Conservation (phyloP, 1,140 invertebrate species). For the Drosophila truncata region DNA sequence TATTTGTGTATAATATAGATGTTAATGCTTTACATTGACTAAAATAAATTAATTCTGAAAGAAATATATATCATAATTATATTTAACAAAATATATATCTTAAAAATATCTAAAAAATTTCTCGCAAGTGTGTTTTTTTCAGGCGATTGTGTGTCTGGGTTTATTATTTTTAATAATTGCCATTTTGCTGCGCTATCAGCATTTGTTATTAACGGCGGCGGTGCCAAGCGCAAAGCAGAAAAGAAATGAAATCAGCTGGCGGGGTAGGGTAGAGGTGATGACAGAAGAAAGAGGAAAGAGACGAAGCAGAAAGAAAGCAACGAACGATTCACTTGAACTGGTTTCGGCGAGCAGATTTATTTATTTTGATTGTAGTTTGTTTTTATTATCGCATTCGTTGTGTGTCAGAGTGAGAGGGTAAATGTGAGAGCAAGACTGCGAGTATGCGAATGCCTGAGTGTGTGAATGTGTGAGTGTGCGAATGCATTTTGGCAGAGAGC, state of each 20-base stretch:
- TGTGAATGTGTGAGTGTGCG: conserved; percentile 8
- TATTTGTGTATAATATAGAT: neutral
- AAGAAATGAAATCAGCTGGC: conserved; percentile 22
- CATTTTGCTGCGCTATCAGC: conserved; percentile 75
- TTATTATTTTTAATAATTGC: conserved; percentile 78
- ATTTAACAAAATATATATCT: too few species aligned
- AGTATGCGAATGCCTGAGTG: neutral
- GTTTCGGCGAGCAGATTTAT: conserved; percentile 60
- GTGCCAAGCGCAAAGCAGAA: conserved; percentile 25
- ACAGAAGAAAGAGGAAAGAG: conserved; percentile 13
- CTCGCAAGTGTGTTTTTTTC: conserved; percentile 2
- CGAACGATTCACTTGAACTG: conserved; percentile 76
- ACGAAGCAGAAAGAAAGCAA: conserved; percentile 57
- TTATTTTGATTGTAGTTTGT: conserved; percentile 67
- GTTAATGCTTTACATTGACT: neutral
- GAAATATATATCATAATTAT: neutral
- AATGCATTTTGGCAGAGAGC: conserved; percentile 59
- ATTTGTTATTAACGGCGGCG: conserved; percentile 57
- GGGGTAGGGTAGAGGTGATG: neutral
- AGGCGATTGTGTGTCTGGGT: conserved; percentile 29
- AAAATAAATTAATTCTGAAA: neutral
- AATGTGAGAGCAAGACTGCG: conserved; percentile 25
- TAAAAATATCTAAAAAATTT: neutral
- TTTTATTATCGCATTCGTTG: conserved; percentile 68
- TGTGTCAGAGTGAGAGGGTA: conserved; percentile 6